phyloP scores from a whole-genome alignment of 2,888 invertebrate species.

The Drosophila quinaria region DNA sequence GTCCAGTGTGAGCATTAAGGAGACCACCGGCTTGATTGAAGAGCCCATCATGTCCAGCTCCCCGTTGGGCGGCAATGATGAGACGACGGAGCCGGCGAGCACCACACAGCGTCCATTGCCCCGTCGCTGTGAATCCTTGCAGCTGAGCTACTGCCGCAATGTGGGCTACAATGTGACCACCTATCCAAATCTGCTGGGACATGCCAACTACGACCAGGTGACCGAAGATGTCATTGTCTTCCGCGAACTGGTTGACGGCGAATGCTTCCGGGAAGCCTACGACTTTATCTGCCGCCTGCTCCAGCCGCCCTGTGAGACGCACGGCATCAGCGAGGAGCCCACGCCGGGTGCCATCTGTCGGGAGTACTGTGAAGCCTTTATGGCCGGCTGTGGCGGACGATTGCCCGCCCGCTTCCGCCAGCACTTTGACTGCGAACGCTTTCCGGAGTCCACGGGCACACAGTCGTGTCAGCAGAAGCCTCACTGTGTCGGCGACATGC shows the following conservation, averaged over 20 bases:
- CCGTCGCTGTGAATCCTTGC: constrained; percentile 89
- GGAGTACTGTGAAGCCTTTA: constrained; percentile 94
- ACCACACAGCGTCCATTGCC: constrained; percentile 87
- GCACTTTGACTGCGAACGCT: constrained; percentile 91
- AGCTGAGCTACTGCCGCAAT: constrained; percentile 90
- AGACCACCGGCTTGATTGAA: constrained; percentile 84
- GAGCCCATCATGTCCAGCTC: constrained; percentile 85
- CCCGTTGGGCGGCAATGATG: constrained; percentile 84
- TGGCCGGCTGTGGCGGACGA: constrained; percentile 92
- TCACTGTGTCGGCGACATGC: constrained; percentile 92
- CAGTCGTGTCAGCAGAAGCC: constrained; percentile 92
- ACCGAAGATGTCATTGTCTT: constrained; percentile 92
- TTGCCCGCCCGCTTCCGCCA: constrained; percentile 90
- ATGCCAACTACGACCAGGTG: constrained; percentile 88
- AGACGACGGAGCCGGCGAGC: constrained; percentile 84
- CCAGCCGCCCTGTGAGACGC: constrained; percentile 92
- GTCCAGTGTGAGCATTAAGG: constrained; percentile 89
- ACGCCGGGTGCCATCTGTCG: constrained; percentile 87
- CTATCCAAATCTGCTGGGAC: constrained; percentile 91
- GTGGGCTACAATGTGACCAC: constrained; percentile 92
- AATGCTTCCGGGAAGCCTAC: constrained; percentile 94
- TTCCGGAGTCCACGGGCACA: constrained; percentile 92
- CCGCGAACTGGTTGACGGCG: constrained; percentile 94
- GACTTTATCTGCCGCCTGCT: constrained; percentile 95
- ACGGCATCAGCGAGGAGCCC: constrained; percentile 87